These are phyloP conservation scores for Neoarius graeffei DNA, from an alignment of 2,113 vertebrate genomes.

Conservation along the genomic window DNA sequence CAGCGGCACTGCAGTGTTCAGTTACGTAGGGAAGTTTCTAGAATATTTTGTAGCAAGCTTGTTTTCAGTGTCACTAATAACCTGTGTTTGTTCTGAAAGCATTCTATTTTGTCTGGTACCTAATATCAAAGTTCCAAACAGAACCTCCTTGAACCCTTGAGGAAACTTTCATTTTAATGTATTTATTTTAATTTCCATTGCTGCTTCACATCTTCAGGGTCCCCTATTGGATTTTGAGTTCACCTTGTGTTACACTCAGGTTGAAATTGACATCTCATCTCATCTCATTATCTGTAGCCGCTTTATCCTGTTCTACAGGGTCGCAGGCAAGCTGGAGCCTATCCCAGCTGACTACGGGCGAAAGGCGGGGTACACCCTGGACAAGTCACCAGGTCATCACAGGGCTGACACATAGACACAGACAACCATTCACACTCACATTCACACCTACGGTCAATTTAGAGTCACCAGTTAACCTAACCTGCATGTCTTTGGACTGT, in stretches of 20 bases:
- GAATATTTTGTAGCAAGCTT: background rate
- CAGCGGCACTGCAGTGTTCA: no score
- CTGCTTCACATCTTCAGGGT: background rate
- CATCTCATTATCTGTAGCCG: no score
- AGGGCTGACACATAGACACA: no score
- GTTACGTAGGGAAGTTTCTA: background rate
- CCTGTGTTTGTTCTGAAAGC: background rate
- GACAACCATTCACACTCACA: no score
- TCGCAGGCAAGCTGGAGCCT: no score
- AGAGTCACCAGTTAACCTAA: no score
- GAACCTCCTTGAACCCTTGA: background rate
- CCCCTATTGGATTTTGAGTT: background rate
- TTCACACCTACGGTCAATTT: no score
- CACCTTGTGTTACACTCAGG: background rate
- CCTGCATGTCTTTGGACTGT: no score
- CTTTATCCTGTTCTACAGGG: no score
- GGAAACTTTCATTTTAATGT: background rate
- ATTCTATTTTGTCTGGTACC: background rate
- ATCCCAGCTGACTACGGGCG: no score
- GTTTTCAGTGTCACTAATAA: background rate
- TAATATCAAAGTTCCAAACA: background rate
- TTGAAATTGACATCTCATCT: background rate
- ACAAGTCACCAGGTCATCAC: no score
- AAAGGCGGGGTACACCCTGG: no score
- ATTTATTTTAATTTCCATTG: background rate